Evolutionary conservation across 2,888 invertebrate species (phyloP).

Genomic region (Sarcophaga carnaria): DNA sequence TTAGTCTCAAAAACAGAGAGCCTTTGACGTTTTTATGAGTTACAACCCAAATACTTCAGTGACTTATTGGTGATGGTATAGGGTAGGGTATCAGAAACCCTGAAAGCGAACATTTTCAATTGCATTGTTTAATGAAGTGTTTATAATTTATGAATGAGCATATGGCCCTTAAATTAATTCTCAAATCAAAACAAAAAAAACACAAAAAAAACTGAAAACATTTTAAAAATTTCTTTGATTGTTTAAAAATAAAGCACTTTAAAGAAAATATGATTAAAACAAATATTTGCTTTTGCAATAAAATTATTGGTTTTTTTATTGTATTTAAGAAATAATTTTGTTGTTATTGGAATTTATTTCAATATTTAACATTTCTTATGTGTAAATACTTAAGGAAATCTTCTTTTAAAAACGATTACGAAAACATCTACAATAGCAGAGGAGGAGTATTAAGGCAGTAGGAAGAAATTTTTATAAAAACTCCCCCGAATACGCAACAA

Average conservation of each 20-base stretch:
- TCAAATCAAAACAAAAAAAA: neutral
- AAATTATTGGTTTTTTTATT: neutral
- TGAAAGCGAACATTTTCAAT: neutral
- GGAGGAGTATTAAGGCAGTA: neutral
- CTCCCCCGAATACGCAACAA: neutral
- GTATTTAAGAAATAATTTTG: neutral
- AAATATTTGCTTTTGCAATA: neutral
- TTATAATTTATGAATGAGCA: slow-evolving; percentile 62
- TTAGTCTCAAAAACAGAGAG: too few relatives aligned
- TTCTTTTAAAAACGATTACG: neutral
- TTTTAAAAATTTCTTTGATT: neutral
- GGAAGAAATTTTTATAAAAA: neutral
- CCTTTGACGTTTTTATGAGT: too few relatives aligned
- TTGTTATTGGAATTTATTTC: neutral
- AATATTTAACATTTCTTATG: neutral
- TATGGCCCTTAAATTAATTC: slow-evolving; percentile 41
- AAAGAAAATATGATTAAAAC: neutral
- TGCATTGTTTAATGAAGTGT: slow-evolving; percentile 59
- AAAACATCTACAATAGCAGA: neutral
- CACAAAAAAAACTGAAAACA: neutral
- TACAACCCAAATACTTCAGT: too few relatives aligned
- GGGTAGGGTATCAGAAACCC: neutral
- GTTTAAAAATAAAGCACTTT: neutral
- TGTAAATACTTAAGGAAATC: slow-evolving; percentile 10
- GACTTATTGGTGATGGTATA: too few relatives aligned